Evolutionary conservation across 37 sponge, comb jelly and placozoan genomes (phyloP), one percentile per base, ranked within the genome.

Genomic region (Ianthella basta): DNA sequence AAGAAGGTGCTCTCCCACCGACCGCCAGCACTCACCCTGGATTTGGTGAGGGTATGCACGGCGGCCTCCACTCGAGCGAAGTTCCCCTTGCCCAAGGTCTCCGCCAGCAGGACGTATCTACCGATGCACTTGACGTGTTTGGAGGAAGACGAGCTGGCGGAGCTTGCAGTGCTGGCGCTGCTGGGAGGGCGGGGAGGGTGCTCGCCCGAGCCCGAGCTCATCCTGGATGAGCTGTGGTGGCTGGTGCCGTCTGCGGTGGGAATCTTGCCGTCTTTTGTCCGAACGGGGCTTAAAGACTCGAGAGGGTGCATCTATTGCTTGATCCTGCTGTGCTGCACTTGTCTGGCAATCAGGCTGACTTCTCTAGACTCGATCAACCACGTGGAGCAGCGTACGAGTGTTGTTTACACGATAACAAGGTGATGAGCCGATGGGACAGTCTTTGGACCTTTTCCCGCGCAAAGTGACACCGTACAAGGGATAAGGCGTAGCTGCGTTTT

Each of bases 61-160:
- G 99, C 99, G 21, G 90, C 82, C 77, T 96, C 99, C 18, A 98
- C 99, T 30, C 99, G 73, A 13, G 99, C 99, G 69, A 98, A 98
- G 86, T 98, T 98, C 55, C 99, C 99, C 79, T 98, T 98, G 0
- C 99, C 99, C 36, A 98, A 92, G 0, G 95, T 92, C 70, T 86
- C 59, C 15, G 91, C 95, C 19, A 91, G 85, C 32, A 98, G 81
- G 34, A 94, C 87, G 82, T 98, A 98, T 12, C 99, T 82, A 14
- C 99, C 99, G 54, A 98, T 98, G 73, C 99, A 94, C 83, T 86
- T 91, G 23, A 98, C 91, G 21, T 92, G 85, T 78, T 93, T 94
- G 24, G 85, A 83, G 25, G 87, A 83, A 39, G 80, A 56, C 60
- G 88, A 89, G 30, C 83, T 84, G 55, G 89, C 86, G 82, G 84